These are phyloP conservation scores for Antigone vipio DNA, from an alignment of 2,113 vertebrate genomes.

Conservation along the genomic window DNA sequence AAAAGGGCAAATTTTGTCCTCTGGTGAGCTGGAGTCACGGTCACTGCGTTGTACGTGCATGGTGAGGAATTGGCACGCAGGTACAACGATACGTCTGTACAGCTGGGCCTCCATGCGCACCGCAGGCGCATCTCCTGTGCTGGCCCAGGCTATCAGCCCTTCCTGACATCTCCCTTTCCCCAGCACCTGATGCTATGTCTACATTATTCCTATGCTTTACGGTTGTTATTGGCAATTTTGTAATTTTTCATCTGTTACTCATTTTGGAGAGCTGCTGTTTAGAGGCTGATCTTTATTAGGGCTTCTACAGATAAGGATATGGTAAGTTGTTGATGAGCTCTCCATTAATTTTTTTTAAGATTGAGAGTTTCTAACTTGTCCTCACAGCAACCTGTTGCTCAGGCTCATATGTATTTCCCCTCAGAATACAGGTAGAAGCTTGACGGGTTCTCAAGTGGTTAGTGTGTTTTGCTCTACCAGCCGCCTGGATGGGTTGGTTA, in stretches of 20 bases:
- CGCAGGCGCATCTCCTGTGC: rapidly evolving
- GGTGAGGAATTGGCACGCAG: background rate
- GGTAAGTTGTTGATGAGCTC: background rate
- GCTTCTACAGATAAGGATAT: background rate
- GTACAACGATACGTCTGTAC: rapidly evolving
- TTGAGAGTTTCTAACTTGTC: background rate
- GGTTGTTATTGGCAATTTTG: background rate
- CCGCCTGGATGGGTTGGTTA: background rate
- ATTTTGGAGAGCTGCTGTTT: background rate
- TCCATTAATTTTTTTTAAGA: background rate
- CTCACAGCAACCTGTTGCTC: background rate
- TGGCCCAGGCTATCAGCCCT: too few relatives aligned
- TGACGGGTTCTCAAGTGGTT: background rate
- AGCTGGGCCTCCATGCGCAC: rapidly evolving
- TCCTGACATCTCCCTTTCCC: background rate
- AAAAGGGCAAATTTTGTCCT: background rate
- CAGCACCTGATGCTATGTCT: background rate
- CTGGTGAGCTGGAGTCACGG: background rate
- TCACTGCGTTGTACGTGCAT: background rate
- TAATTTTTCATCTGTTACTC: background rate
- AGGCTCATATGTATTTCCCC: rapidly evolving
- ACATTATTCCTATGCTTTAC: background rate
- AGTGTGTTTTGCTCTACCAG: background rate
- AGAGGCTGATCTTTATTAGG: background rate
- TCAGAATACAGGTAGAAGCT: background rate